These are phyloP conservation scores for Muntiacus muntjak DNA, from an alignment of 2,113 vertebrate genomes.

Conservation along the genomic window DNA sequence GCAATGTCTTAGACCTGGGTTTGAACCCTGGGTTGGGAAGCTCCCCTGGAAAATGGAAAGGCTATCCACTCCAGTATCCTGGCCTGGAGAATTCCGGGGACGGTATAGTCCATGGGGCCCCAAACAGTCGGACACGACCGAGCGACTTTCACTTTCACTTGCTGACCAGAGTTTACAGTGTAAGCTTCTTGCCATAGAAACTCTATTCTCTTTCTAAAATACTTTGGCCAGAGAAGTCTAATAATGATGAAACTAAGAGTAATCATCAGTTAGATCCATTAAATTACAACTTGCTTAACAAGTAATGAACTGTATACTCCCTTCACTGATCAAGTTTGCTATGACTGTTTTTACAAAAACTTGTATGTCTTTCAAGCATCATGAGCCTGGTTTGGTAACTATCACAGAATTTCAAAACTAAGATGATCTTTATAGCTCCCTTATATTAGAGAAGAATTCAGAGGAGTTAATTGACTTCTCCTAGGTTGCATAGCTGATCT, in stretches of 20 bases:
- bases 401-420: neutral
- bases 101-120: neutral
- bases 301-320: neutral
- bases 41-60: neutral
- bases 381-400: neutral
- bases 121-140: neutral
- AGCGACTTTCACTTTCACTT: neutral
- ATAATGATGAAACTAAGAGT: neutral
- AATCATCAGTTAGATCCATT: neutral
- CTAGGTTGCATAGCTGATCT: neutral
- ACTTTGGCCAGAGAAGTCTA: neutral
- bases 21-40: neutral
- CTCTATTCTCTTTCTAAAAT: neutral
- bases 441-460: neutral
- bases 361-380: neutral
- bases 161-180: neutral
- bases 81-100: neutral
- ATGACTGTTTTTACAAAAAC: neutral
- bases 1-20: neutral
- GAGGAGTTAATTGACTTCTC: neutral
- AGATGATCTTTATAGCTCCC: neutral
- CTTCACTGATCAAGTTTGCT: neutral
- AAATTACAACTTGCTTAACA: neutral
- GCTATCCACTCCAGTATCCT: neutral
- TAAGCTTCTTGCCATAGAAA: neutral